phyloP scores from a whole-genome alignment of 1,140 invertebrate species.

The Drosophila auraria region DNA sequence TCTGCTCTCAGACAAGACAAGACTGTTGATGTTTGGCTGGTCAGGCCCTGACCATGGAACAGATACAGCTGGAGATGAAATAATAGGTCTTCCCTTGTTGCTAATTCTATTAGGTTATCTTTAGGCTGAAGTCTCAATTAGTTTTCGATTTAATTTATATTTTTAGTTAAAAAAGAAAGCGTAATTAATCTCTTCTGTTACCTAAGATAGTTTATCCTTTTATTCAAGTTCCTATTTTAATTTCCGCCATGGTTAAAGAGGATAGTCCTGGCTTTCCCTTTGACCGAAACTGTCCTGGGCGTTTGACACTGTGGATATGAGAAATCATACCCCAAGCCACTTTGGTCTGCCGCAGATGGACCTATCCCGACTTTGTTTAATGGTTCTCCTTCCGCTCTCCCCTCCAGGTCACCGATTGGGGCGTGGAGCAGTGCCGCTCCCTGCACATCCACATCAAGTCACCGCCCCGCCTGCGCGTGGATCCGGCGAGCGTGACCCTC shows the following conservation, averaged over 20 bases:
- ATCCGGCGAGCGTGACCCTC: slow-evolving; percentile 90
- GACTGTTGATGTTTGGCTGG: slow-evolving; percentile 24
- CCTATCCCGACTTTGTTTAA: slow-evolving; percentile 16
- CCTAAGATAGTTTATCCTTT: neutral
- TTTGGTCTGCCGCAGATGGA: slow-evolving; percentile 12
- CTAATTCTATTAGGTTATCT: neutral
- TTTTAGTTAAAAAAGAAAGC: fast-evolving
- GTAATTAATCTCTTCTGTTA: neutral
- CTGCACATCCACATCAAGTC: slow-evolving; percentile 88
- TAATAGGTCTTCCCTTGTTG: neutral
- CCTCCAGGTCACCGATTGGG: slow-evolving; percentile 88
- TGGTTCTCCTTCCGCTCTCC: neutral
- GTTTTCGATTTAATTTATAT: neutral
- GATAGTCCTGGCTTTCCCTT: neutral
- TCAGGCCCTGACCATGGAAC: neutral
- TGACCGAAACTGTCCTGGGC: slow-evolving; percentile 13
- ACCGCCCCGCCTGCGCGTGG: slow-evolving; percentile 89
- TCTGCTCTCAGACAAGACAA: slow-evolving; percentile 33
- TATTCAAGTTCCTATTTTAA: neutral
- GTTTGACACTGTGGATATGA: slow-evolving; percentile 28
- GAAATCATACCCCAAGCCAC: slow-evolving; percentile 32
- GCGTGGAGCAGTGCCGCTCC: slow-evolving; percentile 90
- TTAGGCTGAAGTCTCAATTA: neutral
- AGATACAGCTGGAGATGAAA: neutral
- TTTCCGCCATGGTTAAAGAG: neutral